These are phyloP conservation scores for Cloeon dipterum DNA, from an alignment of 2,888 invertebrate species.

Conservation along the genomic window DNA sequence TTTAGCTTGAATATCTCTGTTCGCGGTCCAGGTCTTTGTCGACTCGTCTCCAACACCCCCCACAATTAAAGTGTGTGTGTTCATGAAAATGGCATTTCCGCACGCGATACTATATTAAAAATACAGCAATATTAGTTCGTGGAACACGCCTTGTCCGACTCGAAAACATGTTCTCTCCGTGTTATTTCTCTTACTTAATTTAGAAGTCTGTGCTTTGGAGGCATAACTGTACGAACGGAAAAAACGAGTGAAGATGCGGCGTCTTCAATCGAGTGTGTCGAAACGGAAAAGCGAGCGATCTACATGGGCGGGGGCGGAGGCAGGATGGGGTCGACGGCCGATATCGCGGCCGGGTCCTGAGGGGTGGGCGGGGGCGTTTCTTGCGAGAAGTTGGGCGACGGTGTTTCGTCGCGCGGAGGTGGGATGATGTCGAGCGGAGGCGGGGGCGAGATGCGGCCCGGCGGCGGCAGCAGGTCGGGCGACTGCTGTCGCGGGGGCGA, in stretches of 20 bases:
- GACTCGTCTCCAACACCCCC: too few species aligned
- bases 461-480: conserved; percentile 1
- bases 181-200: background rate
- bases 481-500: background rate
- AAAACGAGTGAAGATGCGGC: too few species aligned
- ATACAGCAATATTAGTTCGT: too few species aligned
- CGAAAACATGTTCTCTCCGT: too few species aligned
- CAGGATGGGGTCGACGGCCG: background rate
- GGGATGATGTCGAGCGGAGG: background rate
- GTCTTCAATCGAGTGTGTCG: too few species aligned
- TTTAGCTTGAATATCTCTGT: too few species aligned
- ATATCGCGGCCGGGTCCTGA: background rate
- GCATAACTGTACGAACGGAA: background rate
- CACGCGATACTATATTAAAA: too few species aligned
- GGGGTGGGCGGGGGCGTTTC: background rate
- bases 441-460: background rate
- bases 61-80: too few species aligned
- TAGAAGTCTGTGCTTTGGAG: conserved; percentile 1
- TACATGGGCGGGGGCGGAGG: background rate
- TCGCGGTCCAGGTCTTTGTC: too few species aligned
- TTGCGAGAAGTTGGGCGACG: background rate
- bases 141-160: too few species aligned
- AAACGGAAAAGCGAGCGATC: background rate
- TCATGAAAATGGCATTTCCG: too few species aligned
- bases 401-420: background rate